Conservation (phyloP, 2,888 invertebrate species). For the Cosmopolites sordidus region DNA sequence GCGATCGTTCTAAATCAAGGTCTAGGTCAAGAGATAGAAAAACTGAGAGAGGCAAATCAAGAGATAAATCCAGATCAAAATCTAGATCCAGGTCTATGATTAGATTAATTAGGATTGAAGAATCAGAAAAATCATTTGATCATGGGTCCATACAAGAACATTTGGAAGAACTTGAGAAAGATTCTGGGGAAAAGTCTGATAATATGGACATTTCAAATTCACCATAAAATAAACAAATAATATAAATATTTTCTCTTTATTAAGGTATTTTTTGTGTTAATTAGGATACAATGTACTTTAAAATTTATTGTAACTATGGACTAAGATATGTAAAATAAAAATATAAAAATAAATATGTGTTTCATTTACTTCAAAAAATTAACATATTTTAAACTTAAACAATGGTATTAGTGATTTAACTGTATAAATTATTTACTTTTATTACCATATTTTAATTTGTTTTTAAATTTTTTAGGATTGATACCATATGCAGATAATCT, state of each 20-base stretch:
- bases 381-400: no score
- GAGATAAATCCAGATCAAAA: slow-evolving; percentile 33
- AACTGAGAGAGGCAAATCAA: slow-evolving; percentile 36
- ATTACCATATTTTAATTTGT: slow-evolving; percentile 63
- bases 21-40: slow-evolving; percentile 25
- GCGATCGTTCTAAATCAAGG: slow-evolving; percentile 25
- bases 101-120: background rate
- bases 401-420: background rate
- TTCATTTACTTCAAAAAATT: no score
- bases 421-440: slow-evolving; percentile 2
- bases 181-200: slow-evolving; percentile 57
- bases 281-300: no score
- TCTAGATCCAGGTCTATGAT: slow-evolving; percentile 35
- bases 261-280: no score
- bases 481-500: slow-evolving; percentile 87
- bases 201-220: slow-evolving; percentile 80
- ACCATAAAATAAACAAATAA: slow-evolving; percentile 49
- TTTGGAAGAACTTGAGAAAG: slow-evolving; percentile 51
- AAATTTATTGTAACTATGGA: no score
- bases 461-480: slow-evolving; percentile 83
- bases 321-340: no score
- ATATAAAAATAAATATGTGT: no score
- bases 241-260: no score
- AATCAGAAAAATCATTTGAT: background rate
- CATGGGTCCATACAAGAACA: slow-evolving; percentile 31